Conservation (phyloP, 2,797 vertebrate genomes). For the Taeniopygia guttata region DNA sequence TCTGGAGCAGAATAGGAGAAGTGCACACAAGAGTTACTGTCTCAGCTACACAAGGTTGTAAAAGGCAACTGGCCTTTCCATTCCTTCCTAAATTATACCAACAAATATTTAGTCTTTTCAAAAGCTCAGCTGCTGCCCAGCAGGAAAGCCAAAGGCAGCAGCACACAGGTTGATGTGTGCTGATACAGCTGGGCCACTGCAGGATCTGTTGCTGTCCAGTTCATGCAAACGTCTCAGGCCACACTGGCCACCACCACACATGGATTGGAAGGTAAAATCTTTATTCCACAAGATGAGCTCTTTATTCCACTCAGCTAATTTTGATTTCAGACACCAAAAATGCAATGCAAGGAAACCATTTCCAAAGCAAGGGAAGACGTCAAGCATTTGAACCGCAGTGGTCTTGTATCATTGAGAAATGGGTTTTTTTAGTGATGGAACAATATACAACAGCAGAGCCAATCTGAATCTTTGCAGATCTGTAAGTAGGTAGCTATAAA, state of each 20-base stretch:
- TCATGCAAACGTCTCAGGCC: not conserved
- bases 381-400: not conserved
- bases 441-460: not conserved
- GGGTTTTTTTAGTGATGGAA: not conserved
- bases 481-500: not conserved
- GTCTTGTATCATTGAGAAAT: not conserved
- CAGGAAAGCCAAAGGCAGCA: not conserved
- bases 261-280: fast-evolving
- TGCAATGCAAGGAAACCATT: not conserved
- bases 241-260: not conserved
- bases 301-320: not conserved
- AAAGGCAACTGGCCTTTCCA: not conserved
- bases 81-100: not conserved
- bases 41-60: not conserved
- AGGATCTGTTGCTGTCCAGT: not conserved
- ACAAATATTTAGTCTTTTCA: not conserved
- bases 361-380: not conserved
- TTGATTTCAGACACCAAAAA: not conserved
- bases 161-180: not conserved
- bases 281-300: not conserved
- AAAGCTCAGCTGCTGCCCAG: not conserved
- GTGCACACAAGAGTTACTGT: not conserved
- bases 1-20: not conserved
- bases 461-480: not conserved
- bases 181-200: not conserved